A percentile compares a stretch with the other conserved stretches of the same genome.
These are phyloP conservation scores for Habrosyne pyritoides DNA, from an alignment of 2,888 invertebrate species.

Conservation along the genomic window DNA sequence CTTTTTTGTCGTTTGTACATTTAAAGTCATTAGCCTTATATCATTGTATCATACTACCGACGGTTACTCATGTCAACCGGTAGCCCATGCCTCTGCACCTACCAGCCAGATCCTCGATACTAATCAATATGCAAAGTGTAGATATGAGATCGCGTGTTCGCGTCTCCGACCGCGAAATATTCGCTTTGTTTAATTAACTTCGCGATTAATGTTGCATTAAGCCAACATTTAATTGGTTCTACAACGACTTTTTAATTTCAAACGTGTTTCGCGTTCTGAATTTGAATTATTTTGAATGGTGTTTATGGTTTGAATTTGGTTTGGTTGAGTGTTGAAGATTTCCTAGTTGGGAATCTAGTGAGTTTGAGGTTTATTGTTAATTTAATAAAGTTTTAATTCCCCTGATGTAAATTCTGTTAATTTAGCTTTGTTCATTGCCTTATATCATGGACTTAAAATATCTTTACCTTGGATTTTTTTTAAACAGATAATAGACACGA, in stretches of 20 bases:
- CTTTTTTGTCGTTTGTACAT: too few species aligned
- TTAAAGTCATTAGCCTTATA: too few species aligned
- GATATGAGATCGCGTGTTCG: conserved; percentile 42
- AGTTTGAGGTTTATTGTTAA: too few species aligned
- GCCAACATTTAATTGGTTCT: conserved; percentile 39
- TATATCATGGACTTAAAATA: too few species aligned
- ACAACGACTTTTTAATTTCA: conserved; percentile 20
- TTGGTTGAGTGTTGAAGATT: neutral
- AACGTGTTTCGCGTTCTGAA: neutral
- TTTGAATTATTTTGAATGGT: neutral
- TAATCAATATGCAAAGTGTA: conserved; percentile 69
- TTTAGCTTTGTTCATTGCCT: too few species aligned
- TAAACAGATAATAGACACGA: too few species aligned
- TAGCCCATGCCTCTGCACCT: conserved; percentile 19
- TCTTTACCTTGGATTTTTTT: too few species aligned
- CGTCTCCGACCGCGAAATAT: conserved; percentile 30
- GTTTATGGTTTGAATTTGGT: neutral
- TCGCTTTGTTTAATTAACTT: conserved; percentile 46
- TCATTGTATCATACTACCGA: neutral
- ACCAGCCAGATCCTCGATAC: conserved; percentile 36
- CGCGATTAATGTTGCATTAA: conserved; percentile 54
- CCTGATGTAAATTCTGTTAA: too few species aligned
- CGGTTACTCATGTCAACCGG: conserved; percentile 23
- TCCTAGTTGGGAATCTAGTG: too few species aligned
- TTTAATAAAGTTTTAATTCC: too few species aligned